Evolutionary conservation across 2,113 vertebrate species (phyloP).

Genomic region (Myiozetetes cayanensis): DNA sequence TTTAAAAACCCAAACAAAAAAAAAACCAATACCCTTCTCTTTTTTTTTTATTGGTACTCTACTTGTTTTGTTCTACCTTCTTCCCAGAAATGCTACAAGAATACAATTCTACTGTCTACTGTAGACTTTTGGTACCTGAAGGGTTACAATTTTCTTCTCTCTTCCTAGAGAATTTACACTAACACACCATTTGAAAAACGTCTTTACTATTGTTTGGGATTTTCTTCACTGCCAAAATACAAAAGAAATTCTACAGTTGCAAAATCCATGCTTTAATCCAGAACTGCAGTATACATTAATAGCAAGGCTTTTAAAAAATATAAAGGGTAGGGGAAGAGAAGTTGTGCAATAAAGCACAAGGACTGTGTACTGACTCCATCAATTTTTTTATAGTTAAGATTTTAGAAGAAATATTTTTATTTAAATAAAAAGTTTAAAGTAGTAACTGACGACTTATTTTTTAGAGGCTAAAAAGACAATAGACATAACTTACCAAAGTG

Average conservation of each 20-base stretch:
- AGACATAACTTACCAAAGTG: constrained; percentile 83
- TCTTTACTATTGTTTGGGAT: neutral
- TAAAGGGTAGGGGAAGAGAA: neutral
- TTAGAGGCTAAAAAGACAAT: neutral
- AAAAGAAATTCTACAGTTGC: neutral
- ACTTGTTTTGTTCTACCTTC: neutral
- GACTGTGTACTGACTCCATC: neutral
- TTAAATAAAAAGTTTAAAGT: neutral
- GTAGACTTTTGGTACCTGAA: neutral
- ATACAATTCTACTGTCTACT: neutral
- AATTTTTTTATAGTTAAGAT: neutral
- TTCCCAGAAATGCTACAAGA: neutral
- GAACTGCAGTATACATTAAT: neutral
- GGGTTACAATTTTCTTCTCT: neutral
- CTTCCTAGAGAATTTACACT: neutral
- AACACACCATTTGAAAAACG: neutral
- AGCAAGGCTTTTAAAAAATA: neutral
- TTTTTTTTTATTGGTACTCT: neutral
- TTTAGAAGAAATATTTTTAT: neutral
- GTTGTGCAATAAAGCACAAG: neutral
- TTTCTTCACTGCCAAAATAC: neutral
- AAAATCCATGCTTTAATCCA: neutral
- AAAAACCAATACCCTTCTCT: accelerated
- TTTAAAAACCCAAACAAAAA: too few relatives aligned
- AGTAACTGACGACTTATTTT: neutral